Base-by-base conservation (phyloP, 2,888 invertebrate species). In the Esperia sulphurella region DNA sequence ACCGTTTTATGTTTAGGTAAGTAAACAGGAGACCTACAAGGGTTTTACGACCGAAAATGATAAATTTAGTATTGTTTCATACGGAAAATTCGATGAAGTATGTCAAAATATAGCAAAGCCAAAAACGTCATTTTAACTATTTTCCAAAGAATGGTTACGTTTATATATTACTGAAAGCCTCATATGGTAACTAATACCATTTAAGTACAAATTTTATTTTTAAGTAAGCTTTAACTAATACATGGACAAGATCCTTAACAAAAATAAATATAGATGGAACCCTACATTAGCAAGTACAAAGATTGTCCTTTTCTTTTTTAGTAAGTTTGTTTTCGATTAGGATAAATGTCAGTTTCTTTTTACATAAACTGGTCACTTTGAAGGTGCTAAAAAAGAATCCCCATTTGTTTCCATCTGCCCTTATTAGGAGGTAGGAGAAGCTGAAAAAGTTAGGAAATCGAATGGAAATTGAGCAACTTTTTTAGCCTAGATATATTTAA, bases 351-450 rank as follows among this genome's bases (percentile, higher is more conserved):
- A 68, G 67, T 74, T 76, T 66, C 70, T 72, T 69, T 65, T 65
- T 63, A 79, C 75, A 79, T 82, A 76, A 83, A 82, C 75, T 69
- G 72, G 66, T 76, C 78, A 79, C 76, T 83, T 71, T 70, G 65
- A 61, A 70, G 63, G 65, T 67, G 65, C 59, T 73, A 68, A 76
- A 21, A n/a, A 70, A 63, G 57, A 57, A 69, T 58, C 51, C 63
- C 63, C 75, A 71, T 80, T 75, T 74, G 72, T 68, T 71, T 71
- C 78, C 71, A 74, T 79, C 76, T 76, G 68, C n/a, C 35, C 35
- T 1, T 35, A n/a, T 35, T 21, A 21, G 21, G 21, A 21, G 21
- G 21, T 21, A 21, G 21, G 21, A 21, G 21, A 21, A 21, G 21
- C 5, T 21, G 21, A 21, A 21, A 2, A 21, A 21, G 21, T 21